phyloP scores from a whole-genome alignment of 2,797 vertebrate species.

The Morus bassanus region DNA sequence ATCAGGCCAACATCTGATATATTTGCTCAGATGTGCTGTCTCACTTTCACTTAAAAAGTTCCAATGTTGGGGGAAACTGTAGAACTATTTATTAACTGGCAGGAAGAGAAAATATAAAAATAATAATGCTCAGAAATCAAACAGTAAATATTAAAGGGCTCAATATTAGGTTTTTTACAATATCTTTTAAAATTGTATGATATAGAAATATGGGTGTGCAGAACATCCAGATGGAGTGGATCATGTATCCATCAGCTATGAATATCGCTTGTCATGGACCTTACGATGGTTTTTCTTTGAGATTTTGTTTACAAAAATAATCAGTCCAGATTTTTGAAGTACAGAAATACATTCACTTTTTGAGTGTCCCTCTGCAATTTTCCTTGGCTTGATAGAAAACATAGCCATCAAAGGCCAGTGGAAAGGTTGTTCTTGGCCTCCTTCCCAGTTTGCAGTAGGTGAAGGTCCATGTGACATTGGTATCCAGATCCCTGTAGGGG shows the following conservation, averaged over 20 bases:
- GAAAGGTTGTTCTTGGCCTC: slow-evolving; percentile 51
- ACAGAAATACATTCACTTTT: neutral
- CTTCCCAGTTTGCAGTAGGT: slow-evolving; percentile 23
- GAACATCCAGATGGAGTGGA: neutral
- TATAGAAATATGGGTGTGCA: neutral
- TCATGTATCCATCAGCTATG: too few species aligned
- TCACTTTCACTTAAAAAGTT: neutral
- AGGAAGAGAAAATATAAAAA: neutral
- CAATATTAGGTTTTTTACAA: neutral
- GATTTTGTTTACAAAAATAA: neutral
- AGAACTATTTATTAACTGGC: neutral
- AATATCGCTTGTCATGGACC: neutral
- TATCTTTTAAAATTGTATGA: neutral
- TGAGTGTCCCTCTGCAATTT: slow-evolving; percentile 11
- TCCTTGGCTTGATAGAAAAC: slow-evolving; percentile 19
- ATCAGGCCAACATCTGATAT: neutral
- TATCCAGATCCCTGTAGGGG: neutral
- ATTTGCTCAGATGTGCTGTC: neutral
- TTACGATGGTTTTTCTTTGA: neutral
- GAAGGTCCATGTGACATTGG: slow-evolving; percentile 15
- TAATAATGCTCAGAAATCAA: neutral
- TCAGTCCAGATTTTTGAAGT: neutral
- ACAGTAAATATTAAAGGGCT: neutral
- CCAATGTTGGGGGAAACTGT: neutral
- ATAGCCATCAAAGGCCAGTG: slow-evolving; percentile 17